Base-by-base conservation (phyloP, 2,797 vertebrate species). In the Hoplostethus mediterraneus region DNA sequence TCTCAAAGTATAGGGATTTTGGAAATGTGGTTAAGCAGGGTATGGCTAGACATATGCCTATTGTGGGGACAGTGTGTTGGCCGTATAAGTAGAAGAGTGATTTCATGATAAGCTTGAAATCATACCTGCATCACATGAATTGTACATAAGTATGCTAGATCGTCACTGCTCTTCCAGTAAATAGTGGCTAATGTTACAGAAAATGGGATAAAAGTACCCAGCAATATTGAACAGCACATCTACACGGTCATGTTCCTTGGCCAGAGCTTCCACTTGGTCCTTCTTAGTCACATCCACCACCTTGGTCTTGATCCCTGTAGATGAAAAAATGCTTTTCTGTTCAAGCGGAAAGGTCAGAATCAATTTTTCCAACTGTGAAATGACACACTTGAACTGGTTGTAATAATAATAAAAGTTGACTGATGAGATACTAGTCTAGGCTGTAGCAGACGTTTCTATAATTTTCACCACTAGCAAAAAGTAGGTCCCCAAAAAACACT, bases 161-260 rank as follows among this genome's bases (percentile, higher is more conserved):
- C n/a, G 54, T 2, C 11, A 38, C 44, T 25, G 30, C 45, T 51
- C n/a, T n/a, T 52, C 59, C 10, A 25, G 42, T 36, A 48, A 55
- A 33, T 52, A 21, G 17, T 25, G 2, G 25, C 16, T 44, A 21
- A 25, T 1, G 7, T 40, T 30, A 40, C 30, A 42, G 17, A 42
- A 17, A 4, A 47, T 8, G 16, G 25, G 2, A 7, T 69, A 2
- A 33, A 61, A 0, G 4, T 95, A 99, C 98, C 98, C 97, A 58
- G 96, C 98, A 56, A 98, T 81, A 40, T 99, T 99, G 81, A 97
- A 97, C 63, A 99, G 94, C 73, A 99, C 95, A 0, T 99, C 97
- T 4, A 98, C 88, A 68, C 71, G 95, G 36, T 96, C 95, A 44
- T 97, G 84, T 36, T 97, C 96, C 59, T 87, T 93, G 79, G 95